A percentile compares a stretch with the other conserved stretches of the same genome.
Evolutionary conservation across 2,113 vertebrate genomes (phyloP).

Genomic region (Miniopterus natalensis): DNA sequence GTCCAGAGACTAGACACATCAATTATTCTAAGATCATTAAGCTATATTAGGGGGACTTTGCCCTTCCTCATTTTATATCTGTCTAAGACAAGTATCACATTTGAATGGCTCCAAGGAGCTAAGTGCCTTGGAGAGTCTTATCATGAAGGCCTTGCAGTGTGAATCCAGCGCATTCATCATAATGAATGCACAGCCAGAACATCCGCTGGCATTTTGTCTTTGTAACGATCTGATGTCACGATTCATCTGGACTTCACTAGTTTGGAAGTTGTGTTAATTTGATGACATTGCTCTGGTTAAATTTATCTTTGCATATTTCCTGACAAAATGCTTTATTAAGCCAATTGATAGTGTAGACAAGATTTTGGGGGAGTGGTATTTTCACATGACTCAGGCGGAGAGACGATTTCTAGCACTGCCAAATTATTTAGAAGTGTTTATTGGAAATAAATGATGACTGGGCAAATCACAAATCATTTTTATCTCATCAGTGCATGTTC

Average conservation of each 20-base stretch:
- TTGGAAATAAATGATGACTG: constrained; percentile 11
- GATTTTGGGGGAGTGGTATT: constrained; percentile 6
- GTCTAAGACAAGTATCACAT: neutral
- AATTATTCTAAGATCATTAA: neutral
- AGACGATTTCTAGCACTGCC: neutral
- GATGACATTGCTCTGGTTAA: neutral
- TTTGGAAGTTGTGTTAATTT: constrained; percentile 66
- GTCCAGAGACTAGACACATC: neutral
- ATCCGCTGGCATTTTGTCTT: neutral
- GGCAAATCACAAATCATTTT: constrained; percentile 23
- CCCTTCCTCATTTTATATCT: neutral
- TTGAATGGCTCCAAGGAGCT: neutral
- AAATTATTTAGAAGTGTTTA: constrained; percentile 59
- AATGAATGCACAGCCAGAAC: neutral
- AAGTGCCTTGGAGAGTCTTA: neutral
- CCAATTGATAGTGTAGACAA: neutral
- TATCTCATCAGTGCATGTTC: constrained; percentile 14
- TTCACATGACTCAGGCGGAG: constrained; percentile 50
- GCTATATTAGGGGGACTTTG: neutral
- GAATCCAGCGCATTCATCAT: neutral
- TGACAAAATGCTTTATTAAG: constrained; percentile 53
- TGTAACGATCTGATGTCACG: neutral
- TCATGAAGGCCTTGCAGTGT: neutral
- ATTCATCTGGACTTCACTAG: constrained; percentile 16
- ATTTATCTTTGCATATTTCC: neutral